Base-by-base conservation (phyloP, 1,140 invertebrate species). In the Musca domestica region DNA sequence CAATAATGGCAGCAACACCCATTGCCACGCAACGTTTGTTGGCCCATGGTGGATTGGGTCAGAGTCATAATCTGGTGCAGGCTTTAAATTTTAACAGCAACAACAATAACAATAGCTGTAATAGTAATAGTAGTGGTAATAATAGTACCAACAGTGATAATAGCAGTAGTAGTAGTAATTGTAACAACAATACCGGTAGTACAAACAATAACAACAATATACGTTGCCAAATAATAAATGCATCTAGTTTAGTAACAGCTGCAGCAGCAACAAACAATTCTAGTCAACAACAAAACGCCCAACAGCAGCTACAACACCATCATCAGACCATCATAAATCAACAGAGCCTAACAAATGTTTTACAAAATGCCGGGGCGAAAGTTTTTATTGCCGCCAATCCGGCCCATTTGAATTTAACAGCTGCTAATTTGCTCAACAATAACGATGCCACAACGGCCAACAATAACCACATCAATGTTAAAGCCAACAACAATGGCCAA, bases 161-260 rank as follows among this genome's bases (percentile, higher is more conserved):
- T 61, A 61, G 56, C 17, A 51, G 17, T 58, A 47, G 23, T 52
- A 20, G 58, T 67, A 2, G 46, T 48, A 47, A 19, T 19, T 25
- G 34, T 34, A 52, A 64, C 25, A 68, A 48, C 51, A 49, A 30
- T 34, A 66, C 20, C 34, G 47, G 7, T 58, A 58, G 30, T 56
- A 41, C 34, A 41, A 41, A n/a, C n/a, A n/a, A 41, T 41, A 41
- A 41, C 34, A 41, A 41, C 10, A 71, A 67, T 67, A 64, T 47
- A 15, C 61, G 58, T 70, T 70, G 69, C 69, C 69, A 70, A 68
- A 70, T 68, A 68, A 65, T 70, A 48, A 67, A 70, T 48, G 54
- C 66, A 22, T 66, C 61, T 65, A 70, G 54, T 70, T 70, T 70
- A 70, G 34, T 41, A 41, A 10, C 34, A 61, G 64, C 34, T 10